Percentiles rank a stretch among this genome's conserved stretches.
These are phyloP conservation scores for Parambassis ranga DNA, from an alignment of 2,797 vertebrate genomes.

Conservation along the genomic window DNA sequence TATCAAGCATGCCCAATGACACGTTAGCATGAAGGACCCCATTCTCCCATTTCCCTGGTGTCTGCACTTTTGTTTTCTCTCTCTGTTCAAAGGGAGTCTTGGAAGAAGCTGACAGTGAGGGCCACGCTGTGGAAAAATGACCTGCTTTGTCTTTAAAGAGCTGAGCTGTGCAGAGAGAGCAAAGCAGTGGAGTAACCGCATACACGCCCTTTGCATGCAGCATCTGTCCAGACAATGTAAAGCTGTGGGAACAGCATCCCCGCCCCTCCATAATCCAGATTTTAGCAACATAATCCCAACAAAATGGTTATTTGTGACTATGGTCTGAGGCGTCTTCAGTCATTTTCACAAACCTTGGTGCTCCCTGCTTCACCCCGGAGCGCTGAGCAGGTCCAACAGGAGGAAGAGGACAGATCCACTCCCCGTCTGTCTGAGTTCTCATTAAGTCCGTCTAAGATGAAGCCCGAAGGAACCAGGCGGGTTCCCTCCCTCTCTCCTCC, in stretches of 20 bases:
- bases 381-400: constrained; percentile 25
- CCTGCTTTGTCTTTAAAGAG: constrained; percentile 20
- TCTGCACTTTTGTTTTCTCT: constrained; percentile 45
- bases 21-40: constrained; percentile 44
- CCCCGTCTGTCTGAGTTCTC: constrained; percentile 55
- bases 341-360: constrained; percentile 42
- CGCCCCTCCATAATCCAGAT: constrained; percentile 10
- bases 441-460: constrained; percentile 57
- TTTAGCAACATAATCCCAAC: constrained; percentile 43
- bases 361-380: constrained; percentile 14
- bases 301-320: constrained; percentile 40
- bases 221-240: constrained; percentile 10
- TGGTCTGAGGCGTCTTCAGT: constrained; percentile 47
- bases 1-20: constrained; percentile 55
- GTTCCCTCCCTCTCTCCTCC: constrained; percentile 15
- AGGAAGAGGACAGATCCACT: constrained; percentile 57
- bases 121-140: constrained; percentile 18
- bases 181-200: neutral
- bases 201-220: neutral
- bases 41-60: constrained; percentile 33
- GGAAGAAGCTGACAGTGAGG: constrained; percentile 4
- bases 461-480: constrained; percentile 41
- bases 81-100: constrained; percentile 26
- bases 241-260: constrained; percentile 39
- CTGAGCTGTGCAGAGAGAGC: neutral